Base-by-base conservation (phyloP, 2,797 vertebrate genomes). In the Microctenopoma steveboyesi region DNA sequence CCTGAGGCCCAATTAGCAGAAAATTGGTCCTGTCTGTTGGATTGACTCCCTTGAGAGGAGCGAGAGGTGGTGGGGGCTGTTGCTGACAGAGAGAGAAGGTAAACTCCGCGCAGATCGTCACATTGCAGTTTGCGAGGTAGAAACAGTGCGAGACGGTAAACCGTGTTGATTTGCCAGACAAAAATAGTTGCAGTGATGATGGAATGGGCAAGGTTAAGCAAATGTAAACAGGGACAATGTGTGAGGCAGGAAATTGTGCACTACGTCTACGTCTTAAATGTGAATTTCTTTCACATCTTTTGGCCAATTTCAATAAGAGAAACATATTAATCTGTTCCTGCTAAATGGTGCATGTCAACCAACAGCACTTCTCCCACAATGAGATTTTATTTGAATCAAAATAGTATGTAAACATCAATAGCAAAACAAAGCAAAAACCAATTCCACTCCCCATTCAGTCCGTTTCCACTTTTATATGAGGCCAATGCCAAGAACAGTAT, bases 1-100 rank as follows among this genome's bases (percentile, higher is more conserved):
- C 94, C 93, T 94, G 91, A 88, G 76, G 90, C 90, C 89, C 92
- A 92, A 92, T 94, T 93, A 94, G 92, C 91, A 93, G 86, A 93
- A 95, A 93, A 92, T 92, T 90, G 90, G 83, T 93, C 82, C 90
- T 93, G 90, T 95, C 89, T 92, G 83, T 93, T 92, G 89, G 87
- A 92, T 84, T 65, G 72, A 74, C 72, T 94, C 87, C 85, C 83
- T 60, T 2, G 81, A 81, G 85, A 88, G 67, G 55, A 50, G 55
- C 43, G 49, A 54, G 64, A 22, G 56, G 25, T 43, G 43, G 58
- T 52, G 69, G 40, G 58, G 69, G 75, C 53, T 35, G 58, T 56
- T 71, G 74, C 56, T 52, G 70, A 73, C 39, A 43, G 30, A 73
- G 51, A 46, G 56, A 40, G 70, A 77, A 48, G 50, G 71, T 75